These are phyloP conservation scores for Ceryle rudis DNA, from an alignment of 2,797 vertebrate genomes.

Conservation along the genomic window DNA sequence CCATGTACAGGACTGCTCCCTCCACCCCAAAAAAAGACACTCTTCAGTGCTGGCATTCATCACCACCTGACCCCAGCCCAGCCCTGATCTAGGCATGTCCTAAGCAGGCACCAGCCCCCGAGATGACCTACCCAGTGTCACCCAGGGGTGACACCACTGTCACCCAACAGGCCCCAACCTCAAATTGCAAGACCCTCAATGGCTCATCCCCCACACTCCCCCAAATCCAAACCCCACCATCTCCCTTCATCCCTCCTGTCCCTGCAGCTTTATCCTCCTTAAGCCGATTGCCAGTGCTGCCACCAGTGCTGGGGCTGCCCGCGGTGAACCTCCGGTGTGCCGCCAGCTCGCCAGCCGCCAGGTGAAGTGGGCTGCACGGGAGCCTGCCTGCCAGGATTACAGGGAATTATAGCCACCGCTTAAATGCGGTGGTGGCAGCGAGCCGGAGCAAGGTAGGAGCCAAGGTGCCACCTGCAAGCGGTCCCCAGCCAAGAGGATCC, in stretches of 20 bases:
- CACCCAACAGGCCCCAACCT: not conserved
- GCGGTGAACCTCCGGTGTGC: not conserved
- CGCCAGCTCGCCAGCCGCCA: not conserved
- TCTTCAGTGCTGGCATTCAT: rapidly evolving
- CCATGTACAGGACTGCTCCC: rapidly evolving
- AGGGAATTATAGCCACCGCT: not conserved
- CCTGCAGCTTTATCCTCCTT: not conserved
- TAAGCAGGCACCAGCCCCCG: rapidly evolving
- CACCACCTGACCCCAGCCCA: not conserved
- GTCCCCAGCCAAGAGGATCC: not conserved
- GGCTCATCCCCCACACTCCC: not conserved
- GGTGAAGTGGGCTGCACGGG: not conserved
- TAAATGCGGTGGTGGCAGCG: rapidly evolving
- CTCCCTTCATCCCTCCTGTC: not conserved
- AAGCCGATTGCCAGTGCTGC: conserved; percentile 23
- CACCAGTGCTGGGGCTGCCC: not conserved
- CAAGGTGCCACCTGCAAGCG: rapidly evolving
- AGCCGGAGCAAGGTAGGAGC: not conserved
- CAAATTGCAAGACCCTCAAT: rapidly evolving
- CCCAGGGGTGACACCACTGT: not conserved
- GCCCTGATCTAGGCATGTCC: rapidly evolving
- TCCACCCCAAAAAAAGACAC: not conserved
- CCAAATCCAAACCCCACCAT: not conserved
- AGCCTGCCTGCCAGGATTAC: not conserved
- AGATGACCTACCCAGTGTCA: not conserved